Evolutionary conservation across 2,888 invertebrate species (phyloP), one percentile per base, ranked within the genome.

Genomic region (Yponomeuta malinellus): DNA sequence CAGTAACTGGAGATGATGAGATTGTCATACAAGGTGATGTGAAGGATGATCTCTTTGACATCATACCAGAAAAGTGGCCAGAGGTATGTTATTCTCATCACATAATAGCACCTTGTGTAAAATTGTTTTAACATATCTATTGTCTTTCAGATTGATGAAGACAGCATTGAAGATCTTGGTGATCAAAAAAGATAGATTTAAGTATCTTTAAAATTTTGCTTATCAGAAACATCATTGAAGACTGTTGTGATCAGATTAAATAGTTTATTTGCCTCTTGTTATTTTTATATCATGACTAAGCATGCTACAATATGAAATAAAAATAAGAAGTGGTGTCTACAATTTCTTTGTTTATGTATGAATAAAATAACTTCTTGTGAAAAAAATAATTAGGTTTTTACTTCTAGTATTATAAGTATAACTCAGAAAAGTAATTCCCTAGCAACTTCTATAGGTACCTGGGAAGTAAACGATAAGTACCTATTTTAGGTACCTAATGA

Each of bases 11-110:
- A 8, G 98, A 98, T 76, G 99, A 99, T 93, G 99, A 99, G 90
- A 99, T 99, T 83, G 99, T 99, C 68, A 98, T 99, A 83, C 99
- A 99, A 89, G 99, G 99, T 71, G 99, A 99, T 91, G 98, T 99
- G 0, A 99, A 99, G 89, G 99, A 99, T 93, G 99, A 99, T 79
- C 92, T 99, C 37, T 98, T 98, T 89, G 99, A 99, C 92, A 95
- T 99, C 75, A 97, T 99, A 82, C 98, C 98, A 71, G 99, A 99
- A 80, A 99, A 99, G 88, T 99, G 99, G 99, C 96, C 98, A 71
- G 97, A 98, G 93, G 97, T 97, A 82, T 73, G 43, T n/a, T 65
- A 33, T 0, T 29, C 23, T 23, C 23, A 23, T 23, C 23, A 23
- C 23, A 23, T 65, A 43, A 15, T 15, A 59, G 52, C 10, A 8